Conservation (phyloP, 92 coral and sea anemone genomes). For the Siderastrea radians region DNA sequence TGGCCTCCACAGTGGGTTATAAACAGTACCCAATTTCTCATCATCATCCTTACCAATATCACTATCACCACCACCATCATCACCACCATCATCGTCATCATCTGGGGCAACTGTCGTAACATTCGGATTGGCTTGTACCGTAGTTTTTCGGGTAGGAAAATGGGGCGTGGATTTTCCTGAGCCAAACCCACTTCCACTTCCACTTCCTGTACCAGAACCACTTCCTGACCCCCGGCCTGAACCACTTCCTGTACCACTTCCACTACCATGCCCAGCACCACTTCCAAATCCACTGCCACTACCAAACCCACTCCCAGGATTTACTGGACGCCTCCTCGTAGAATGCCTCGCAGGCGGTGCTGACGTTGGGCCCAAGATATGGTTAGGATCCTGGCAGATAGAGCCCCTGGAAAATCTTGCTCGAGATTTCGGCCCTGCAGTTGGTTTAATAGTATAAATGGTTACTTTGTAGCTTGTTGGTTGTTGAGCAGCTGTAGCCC, state of each 20-base stretch:
- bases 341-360: background rate
- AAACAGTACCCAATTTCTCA: background rate
- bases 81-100: background rate
- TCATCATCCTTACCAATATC: background rate
- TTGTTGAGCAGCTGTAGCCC: background rate
- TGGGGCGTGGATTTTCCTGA: background rate
- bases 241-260: conserved; percentile 2
- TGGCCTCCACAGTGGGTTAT: conserved; percentile 22
- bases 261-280: background rate
- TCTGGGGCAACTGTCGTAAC: background rate
- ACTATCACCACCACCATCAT: background rate
- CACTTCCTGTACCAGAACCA: conserved; percentile 23
- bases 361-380: background rate
- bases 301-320: background rate
- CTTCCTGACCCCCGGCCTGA: background rate
- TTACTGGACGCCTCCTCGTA: background rate
- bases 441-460: background rate
- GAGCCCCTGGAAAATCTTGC: conserved; percentile 19
- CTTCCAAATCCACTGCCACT: background rate
- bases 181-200: background rate
- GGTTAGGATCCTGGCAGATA: conserved; percentile 24
- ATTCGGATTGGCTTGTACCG: background rate
- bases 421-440: background rate
- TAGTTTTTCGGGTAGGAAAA: background rate
- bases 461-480: background rate